Base-by-base conservation (phyloP, 1,140 invertebrate genomes). In the Drosophila persimilis region DNA sequence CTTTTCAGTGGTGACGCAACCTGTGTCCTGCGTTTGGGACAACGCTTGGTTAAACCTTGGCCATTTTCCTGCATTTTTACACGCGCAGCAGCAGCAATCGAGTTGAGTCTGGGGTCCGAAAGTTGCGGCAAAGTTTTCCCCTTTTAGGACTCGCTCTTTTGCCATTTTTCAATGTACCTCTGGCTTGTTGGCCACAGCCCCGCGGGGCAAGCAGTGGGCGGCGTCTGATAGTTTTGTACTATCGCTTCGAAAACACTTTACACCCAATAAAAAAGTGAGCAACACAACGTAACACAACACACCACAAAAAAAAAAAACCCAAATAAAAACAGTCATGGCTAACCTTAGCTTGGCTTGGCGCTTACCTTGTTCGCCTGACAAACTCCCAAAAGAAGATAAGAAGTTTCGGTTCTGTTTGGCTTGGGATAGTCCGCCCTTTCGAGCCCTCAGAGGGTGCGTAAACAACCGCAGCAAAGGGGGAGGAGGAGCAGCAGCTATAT, bases 161-260 rank as follows among this genome's bases (percentile, higher is more conserved):
- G 66, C 72, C 48, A 67, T 62, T 73, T 76, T 66, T 76, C 73
- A 73, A 57, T 65, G 69, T 22, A 50, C 47, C 26, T 24, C 47
- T 62, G 31, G 73, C 61, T 54, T 67, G 57, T 67, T 58, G 62
- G 63, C 15, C 35, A 44, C 43, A 54, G 47, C 58, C 31, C 26
- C 50, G 52, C 3, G 24, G 13, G 20, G 44, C 22, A 13, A 4
- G 22, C 43, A 22, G 35, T n/a, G 13, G 22, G 31, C 20, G 39
- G 50, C 45, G 26, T 55, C 44, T 39, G 54, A 20, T 48, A 22
- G 13, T 15, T 48, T 59, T 55, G 56, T 73, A 72, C 74, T 80
- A 80, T 80, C 77, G 77, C 56, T 57, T 66, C 55, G 60, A 80
- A 80, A 80, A 77, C 77, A 80, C 77, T 80, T 77, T 80, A 80